A percentile compares a stretch with the other conserved stretches of the same genome.
These are phyloP conservation scores for Ptilodon capucinus DNA, from an alignment of 2,888 invertebrate genomes.

Conservation along the genomic window DNA sequence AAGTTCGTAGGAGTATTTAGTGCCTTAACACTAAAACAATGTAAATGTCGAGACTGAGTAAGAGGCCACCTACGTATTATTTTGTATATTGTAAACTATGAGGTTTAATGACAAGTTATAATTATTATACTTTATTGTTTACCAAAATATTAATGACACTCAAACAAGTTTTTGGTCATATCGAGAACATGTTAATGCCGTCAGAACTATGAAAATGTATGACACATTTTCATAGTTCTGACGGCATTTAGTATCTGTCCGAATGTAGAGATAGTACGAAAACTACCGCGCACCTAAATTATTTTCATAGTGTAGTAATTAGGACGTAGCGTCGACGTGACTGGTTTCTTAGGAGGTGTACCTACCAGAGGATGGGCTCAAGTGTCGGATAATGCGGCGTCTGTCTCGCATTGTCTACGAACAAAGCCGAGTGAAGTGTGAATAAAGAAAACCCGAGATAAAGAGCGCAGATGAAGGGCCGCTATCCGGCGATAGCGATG, in stretches of 20 bases:
- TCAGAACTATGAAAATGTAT: too few species aligned
- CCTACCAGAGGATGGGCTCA: not conserved
- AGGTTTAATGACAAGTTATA: not conserved
- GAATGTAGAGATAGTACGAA: too few species aligned
- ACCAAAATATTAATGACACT: too few species aligned
- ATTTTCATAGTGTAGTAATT: not conserved
- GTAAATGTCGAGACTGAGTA: not conserved
- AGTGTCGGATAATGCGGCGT: not conserved
- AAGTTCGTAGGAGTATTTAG: too few species aligned
- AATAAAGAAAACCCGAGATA: not conserved
- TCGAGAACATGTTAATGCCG: too few species aligned
- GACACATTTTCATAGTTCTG: too few species aligned
- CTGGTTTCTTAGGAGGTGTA: not conserved
- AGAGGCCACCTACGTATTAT: not conserved
- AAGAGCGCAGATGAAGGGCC: not conserved
- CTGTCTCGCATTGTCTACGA: not conserved
- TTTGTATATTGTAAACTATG: not conserved
- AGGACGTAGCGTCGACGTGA: not conserved
- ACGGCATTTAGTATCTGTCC: too few species aligned
- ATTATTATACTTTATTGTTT: not conserved
- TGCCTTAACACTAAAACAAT: not conserved
- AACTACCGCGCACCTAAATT: too few species aligned
- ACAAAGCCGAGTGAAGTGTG: not conserved
- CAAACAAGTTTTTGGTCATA: too few species aligned
- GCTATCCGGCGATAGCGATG: not conserved